phyloP scores from a whole-genome alignment of 2,797 vertebrate species.

The Cirrhinus mrigala region DNA sequence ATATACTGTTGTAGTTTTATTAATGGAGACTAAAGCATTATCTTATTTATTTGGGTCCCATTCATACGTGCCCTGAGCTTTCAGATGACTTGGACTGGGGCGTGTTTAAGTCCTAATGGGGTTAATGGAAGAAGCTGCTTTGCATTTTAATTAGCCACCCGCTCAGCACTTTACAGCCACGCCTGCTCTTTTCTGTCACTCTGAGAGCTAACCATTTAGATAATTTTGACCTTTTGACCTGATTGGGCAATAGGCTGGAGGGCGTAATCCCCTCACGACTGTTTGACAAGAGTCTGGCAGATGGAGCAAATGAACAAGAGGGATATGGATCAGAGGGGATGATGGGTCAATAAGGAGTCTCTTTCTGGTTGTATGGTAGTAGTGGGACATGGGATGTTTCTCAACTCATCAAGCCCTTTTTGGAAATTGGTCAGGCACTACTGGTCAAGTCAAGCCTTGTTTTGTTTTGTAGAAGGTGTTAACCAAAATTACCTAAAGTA shows the following conservation, averaged over 20 bases:
- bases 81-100: constrained; percentile 15
- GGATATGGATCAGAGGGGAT: constrained; percentile 19
- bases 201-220: constrained; percentile 60
- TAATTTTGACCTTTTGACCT: constrained; percentile 63
- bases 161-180: constrained; percentile 17
- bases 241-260: neutral
- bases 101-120: constrained; percentile 2
- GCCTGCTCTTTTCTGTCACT: constrained; percentile 42
- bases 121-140: constrained; percentile 42
- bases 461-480: neutral
- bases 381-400: constrained; percentile 15
- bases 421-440: constrained; percentile 35
- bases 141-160: constrained; percentile 34
- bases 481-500: neutral
- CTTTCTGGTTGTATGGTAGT: constrained; percentile 51
- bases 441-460: neutral
- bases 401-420: constrained; percentile 19
- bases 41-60: neutral
- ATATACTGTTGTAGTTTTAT: neutral
- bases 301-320: constrained; percentile 49
- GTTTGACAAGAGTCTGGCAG: constrained; percentile 47
- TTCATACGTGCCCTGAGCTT: neutral
- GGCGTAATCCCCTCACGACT: constrained; percentile 25
- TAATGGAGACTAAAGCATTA: neutral
- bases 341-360: neutral